These are phyloP conservation scores for Orthonevra nobilis DNA, from an alignment of 2,888 invertebrate genomes.

Conservation along the genomic window DNA sequence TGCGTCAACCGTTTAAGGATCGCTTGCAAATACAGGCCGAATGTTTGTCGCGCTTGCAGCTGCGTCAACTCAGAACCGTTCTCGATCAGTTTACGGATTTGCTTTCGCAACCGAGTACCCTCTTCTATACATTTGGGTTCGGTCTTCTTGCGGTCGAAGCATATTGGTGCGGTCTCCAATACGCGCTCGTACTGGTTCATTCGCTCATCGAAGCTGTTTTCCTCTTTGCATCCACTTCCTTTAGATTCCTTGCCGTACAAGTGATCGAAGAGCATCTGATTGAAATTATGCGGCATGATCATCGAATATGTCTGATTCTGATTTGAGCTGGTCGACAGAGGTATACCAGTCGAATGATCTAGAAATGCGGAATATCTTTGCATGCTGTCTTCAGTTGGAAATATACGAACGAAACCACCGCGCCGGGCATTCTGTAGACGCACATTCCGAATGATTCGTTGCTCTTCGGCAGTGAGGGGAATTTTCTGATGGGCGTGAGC, in stretches of 20 bases:
- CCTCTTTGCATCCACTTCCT: conserved; percentile 66
- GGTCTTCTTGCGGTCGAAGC: conserved; percentile 77
- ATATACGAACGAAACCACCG: conserved; percentile 94
- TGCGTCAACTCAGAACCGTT: conserved; percentile 84
- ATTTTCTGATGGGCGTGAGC: conserved; percentile 71
- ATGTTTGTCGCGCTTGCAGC: conserved; percentile 87
- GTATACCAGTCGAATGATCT: conserved; percentile 88
- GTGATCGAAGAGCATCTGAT: conserved; percentile 88
- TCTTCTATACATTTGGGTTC: conserved; percentile 78
- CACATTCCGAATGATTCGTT: conserved; percentile 87
- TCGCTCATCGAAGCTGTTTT: conserved; percentile 78
- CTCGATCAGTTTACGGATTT: conserved; percentile 81
- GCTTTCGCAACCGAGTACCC: conserved; percentile 76
- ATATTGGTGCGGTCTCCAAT: conserved; percentile 75
- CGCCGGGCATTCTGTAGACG: conserved; percentile 90
- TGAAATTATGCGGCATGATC: conserved; percentile 86
- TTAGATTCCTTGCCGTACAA: conserved; percentile 83
- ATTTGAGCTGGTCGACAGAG: conserved; percentile 84
- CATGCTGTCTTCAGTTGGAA: conserved; percentile 94
- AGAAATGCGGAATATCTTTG: conserved; percentile 89
- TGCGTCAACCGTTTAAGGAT: conserved; percentile 85
- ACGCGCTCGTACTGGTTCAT: conserved; percentile 81
- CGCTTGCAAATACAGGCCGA: conserved; percentile 88
- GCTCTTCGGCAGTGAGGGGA: conserved; percentile 87
- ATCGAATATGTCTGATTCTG: conserved; percentile 83